Conservation (phyloP, 2,113 vertebrate genomes). For the Psittacara wagleri region DNA sequence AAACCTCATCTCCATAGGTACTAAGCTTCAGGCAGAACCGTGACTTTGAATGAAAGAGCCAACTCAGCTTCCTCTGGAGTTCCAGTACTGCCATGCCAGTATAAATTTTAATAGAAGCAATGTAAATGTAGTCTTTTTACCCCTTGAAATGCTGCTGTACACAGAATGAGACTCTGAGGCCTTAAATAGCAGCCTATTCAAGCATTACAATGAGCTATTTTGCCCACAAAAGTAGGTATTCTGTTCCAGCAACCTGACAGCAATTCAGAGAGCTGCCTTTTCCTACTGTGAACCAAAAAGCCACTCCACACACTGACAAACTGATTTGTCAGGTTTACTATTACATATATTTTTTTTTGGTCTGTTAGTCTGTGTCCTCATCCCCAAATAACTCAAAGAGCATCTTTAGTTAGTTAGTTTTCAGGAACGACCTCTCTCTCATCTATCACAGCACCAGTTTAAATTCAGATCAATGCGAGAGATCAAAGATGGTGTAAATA, state of each 20-base stretch:
- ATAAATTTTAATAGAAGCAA: constrained; percentile 55
- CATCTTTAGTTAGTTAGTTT: neutral
- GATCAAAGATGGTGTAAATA: neutral
- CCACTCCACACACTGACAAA: neutral
- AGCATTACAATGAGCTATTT: constrained; percentile 20
- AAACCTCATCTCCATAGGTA: neutral
- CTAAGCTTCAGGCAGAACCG: constrained; percentile 13
- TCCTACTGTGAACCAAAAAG: neutral
- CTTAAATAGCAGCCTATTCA: constrained; percentile 30
- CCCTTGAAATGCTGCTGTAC: constrained; percentile 20
- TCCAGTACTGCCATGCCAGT: neutral
- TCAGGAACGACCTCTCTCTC: neutral
- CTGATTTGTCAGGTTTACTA: neutral
- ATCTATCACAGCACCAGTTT: neutral
- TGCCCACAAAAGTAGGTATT: neutral
- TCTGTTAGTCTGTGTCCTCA: neutral
- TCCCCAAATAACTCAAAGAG: neutral
- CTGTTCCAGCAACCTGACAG: neutral
- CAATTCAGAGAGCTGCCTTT: neutral
- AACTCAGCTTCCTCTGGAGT: constrained; percentile 25
- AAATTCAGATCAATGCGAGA: neutral
- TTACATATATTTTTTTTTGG: neutral
- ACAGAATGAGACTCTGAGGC: neutral
- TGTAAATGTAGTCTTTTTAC: constrained; percentile 34
- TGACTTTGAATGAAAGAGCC: constrained; percentile 45